Evolutionary conservation across 1,140 invertebrate genomes (phyloP).

Genomic region (Lasioglossum baleicum): DNA sequence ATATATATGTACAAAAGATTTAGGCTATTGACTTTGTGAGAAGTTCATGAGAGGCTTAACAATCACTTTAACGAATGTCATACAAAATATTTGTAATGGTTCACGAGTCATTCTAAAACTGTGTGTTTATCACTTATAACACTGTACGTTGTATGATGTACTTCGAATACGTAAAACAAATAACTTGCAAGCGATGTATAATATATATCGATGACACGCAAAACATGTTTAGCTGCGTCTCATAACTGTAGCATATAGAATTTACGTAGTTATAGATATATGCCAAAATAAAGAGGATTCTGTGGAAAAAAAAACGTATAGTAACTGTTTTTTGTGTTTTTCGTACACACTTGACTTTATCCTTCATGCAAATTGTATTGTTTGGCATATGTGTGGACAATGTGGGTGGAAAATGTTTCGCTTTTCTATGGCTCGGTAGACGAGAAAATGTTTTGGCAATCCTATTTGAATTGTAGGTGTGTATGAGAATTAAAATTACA

Average conservation of each 20-base stretch:
- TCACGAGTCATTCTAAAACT: constrained; percentile 41
- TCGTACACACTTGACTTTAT: constrained; percentile 54
- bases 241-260: constrained; percentile 48
- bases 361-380: constrained; percentile 37
- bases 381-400: constrained; percentile 5
- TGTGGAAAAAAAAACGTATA: constrained; percentile 53
- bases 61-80: constrained; percentile 25
- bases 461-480: neutral
- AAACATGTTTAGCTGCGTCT: constrained; percentile 39
- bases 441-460: neutral
- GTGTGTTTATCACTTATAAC: constrained; percentile 37
- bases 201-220: constrained; percentile 23
- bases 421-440: neutral
- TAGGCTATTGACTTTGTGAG: neutral
- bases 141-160: constrained; percentile 21
- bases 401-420: constrained; percentile 23
- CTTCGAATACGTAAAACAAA: constrained; percentile 11
- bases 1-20: neutral
- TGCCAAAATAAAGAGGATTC: constrained; percentile 70
- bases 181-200: constrained; percentile 39
- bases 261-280: constrained; percentile 56
- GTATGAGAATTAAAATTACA: neutral
- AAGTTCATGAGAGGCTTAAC: neutral
- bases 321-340: constrained; percentile 60
- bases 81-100: constrained; percentile 35